phyloP scores from a whole-genome alignment of 2,797 vertebrate genomes.

The Sphaeramia orbicularis region DNA sequence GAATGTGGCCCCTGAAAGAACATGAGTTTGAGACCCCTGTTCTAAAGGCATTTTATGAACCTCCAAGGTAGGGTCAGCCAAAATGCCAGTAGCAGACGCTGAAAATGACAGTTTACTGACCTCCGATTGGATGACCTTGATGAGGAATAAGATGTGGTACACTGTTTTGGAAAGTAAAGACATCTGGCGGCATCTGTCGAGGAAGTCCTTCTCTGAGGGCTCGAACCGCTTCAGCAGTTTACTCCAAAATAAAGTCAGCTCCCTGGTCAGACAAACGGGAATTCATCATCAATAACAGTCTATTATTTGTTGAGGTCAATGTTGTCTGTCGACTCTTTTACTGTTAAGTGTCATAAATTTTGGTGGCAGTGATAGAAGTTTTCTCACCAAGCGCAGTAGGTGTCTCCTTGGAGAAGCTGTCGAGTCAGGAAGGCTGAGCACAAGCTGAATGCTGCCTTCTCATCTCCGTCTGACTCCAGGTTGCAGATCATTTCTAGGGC shows the following conservation, averaged over 20 bases:
- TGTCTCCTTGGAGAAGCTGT: conserved; percentile 94
- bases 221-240: conserved; percentile 96
- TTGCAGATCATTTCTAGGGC: conserved; percentile 99
- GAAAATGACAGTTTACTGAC: conserved; percentile 79
- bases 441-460: conserved; percentile 92
- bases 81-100: not conserved
- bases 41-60: too few species aligned
- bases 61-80: too few species aligned
- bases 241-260: conserved; percentile 98
- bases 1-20: too few species aligned
- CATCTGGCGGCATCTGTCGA: conserved; percentile 94
- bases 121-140: conserved; percentile 99
- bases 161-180: conserved; percentile 95
- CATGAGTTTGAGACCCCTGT: too few species aligned
- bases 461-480: conserved; percentile 96
- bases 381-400: conserved; percentile 97
- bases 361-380: not conserved
- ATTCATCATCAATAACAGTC: not conserved
- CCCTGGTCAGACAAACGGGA: conserved; percentile 83
- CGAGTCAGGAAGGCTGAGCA: conserved; percentile 96
- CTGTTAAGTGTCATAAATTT: not conserved
- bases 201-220: conserved; percentile 91
- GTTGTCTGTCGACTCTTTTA: not conserved
- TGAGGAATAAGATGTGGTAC: conserved; percentile 97
- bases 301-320: not conserved